Evolutionary conservation across 2,797 vertebrate species (phyloP), one percentile per base, ranked within the genome.

Genomic region (Graptemys geographica): DNA sequence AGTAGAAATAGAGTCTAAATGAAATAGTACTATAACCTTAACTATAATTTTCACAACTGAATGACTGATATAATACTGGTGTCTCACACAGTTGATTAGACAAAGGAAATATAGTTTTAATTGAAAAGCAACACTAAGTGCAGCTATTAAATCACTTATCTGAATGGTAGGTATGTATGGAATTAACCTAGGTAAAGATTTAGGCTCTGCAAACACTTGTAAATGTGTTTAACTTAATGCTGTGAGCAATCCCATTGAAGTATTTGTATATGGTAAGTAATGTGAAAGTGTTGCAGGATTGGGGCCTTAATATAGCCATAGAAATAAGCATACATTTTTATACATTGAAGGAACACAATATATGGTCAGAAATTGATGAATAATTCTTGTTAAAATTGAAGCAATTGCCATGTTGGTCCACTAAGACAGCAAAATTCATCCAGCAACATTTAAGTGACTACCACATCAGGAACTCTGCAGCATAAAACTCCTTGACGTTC

Each of bases 251-350:
- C 4, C 62, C 62, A 19, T 52, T 28, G 56, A 59, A 87, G 7
- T 27, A 49, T 37, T 86, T 52, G 79, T 19, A 44, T 37, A 69
- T 10, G 8, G 74, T 51, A 25, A 65, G 33, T n/a, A 23, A 69
- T 4, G 0, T 47, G 59, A 91, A 94, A 91, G 62, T n/a, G 8
- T 23, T 59, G 5, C 41, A 80, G 41, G 52, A 81, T 23, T 62
- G 62, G 69, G 89, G 79, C 19, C 49, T 91, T 91, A 84, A 87
- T 16, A 69, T 8, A 83, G 88, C 51, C 55, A 93, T 82, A 51
- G 79, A 51, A 84, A 93, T 25, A 94, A 95, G 56, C 41, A 44
- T 13, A 92, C 31, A 84, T 11, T 86, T 76, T 80, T 90, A 87
- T 49, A 78, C 69, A 83, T 81, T 69, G 55, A 82, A 65, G 8